Base-by-base conservation (phyloP, 1,140 invertebrate species). In the Solen grandis region DNA sequence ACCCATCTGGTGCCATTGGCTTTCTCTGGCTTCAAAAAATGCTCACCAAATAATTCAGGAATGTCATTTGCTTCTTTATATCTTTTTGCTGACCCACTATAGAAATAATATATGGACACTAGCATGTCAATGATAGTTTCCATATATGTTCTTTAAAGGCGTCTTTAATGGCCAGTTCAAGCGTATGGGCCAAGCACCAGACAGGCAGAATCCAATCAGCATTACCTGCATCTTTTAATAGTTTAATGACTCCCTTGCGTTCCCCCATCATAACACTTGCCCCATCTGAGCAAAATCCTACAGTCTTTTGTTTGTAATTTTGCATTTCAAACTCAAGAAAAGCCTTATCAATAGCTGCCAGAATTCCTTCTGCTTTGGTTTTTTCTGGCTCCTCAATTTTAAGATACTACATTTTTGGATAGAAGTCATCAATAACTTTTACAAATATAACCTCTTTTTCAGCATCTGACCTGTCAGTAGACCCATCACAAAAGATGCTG, bases 401-500 rank as follows among this genome's bases (percentile, higher is more conserved):
- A 52, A 19, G 3, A 1, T 52, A 52, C 1, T 22, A 0, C 1
- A 52, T 19, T 16, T 22, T 19, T 52, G 50, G 50, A 52, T 52
- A 52, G 0, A 16, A 16, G 22, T 52, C 50, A 16, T 1, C 16
- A 19, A 52, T 52, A 19, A 52, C 3, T 52, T 22, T 52, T 16
- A 66, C 29, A 55, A 63, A 38, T 35, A 81, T 55, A 5, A 70
- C 25, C 38, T 81, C 60, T 29, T 73, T 63, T 27, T 72, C 59
- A 55, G 60, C 36, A 16, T 81, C 68, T 22, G n/a, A n/a, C n/a
- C n/a, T n/a, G 72, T 63, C 73, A 29, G 50, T 72, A 3, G 72
- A 72, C 2, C 73, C 77, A 72, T 84, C 82, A 73, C 77, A 72
- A 46, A 77, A 84, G 16, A 84, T 33, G 38, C 65, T 75, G 22